A percentile compares a stretch with the other conserved stretches of the same genome.
Conservation (phyloP, 2,888 invertebrate species). For the Oxytorus armatus region DNA sequence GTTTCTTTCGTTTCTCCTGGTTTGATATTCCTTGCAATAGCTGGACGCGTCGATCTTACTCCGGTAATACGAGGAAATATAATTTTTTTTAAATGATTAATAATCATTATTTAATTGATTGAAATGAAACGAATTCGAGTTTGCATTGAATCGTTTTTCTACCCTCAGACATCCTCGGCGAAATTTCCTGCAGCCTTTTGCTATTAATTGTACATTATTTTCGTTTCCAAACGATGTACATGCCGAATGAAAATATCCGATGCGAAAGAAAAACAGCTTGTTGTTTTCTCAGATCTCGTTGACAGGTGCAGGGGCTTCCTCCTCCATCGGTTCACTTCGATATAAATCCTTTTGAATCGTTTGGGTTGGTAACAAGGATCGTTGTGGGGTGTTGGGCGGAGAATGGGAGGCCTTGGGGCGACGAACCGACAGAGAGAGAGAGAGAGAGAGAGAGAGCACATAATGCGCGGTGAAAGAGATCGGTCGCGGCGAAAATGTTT, state of each 20-base stretch:
- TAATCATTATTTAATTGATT: too few species aligned
- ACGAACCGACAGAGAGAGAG: conserved; percentile 35
- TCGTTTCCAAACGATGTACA: conserved; percentile 6
- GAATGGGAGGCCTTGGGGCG: conserved; percentile 59
- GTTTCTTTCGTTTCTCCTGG: too few species aligned
- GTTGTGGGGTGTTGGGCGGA: conserved; percentile 50
- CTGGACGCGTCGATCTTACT: too few species aligned
- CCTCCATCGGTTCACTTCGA: conserved; percentile 9
- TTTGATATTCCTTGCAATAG: too few species aligned
- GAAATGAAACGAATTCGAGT: too few species aligned
- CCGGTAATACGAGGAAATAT: too few species aligned
- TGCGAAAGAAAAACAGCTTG: not conserved
- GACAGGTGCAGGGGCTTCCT: conserved; percentile 52
- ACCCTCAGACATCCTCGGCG: too few species aligned
- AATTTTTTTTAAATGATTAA: too few species aligned
- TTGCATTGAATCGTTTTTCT: too few species aligned
- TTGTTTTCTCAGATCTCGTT: conserved; percentile 37
- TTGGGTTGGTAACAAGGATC: conserved; percentile 60
- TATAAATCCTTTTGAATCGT: conserved; percentile 60
- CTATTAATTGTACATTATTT: not conserved
- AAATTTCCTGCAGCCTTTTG: too few species aligned
- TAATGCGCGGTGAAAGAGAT: conserved; percentile 24
- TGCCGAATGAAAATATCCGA: not conserved
- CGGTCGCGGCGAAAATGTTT: conserved; percentile 51
- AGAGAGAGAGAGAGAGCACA: too few species aligned